phyloP scores from a whole-genome alignment of 2,797 vertebrate genomes.

The Eurystomus glaucurus region DNA sequence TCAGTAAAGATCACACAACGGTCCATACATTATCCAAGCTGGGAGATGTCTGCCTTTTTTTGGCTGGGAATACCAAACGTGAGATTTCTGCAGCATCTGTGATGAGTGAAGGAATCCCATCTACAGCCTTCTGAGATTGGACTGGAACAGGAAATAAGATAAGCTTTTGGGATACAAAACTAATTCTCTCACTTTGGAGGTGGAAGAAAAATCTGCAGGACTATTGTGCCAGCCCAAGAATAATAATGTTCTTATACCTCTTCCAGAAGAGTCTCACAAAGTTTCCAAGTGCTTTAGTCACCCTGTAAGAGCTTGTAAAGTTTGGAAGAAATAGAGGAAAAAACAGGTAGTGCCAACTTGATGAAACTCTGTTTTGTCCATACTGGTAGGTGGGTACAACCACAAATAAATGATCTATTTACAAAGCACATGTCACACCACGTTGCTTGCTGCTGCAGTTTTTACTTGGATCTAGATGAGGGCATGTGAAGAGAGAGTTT shows the following conservation, averaged over 20 bases:
- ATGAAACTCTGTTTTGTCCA: background rate
- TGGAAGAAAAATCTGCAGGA: background rate
- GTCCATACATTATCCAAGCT: background rate
- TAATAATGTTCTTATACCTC: slow-evolving; percentile 2
- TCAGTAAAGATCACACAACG: background rate
- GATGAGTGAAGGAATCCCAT: background rate
- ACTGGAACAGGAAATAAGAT: slow-evolving; percentile 41
- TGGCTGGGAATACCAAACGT: background rate
- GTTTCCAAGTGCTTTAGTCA: slow-evolving; percentile 36
- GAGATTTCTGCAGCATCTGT: background rate
- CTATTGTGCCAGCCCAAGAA: background rate
- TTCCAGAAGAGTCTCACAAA: background rate
- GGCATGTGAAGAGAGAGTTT: background rate
- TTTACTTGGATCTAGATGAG: background rate
- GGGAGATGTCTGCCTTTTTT: background rate
- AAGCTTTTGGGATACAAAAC: slow-evolving; percentile 29
- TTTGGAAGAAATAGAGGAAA: slow-evolving; percentile 20
- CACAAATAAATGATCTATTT: background rate
- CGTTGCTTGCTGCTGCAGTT: fast-evolving
- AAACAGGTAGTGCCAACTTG: background rate
- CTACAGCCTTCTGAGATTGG: background rate
- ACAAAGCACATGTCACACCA: background rate
- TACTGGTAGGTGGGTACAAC: background rate
- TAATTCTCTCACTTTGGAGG: background rate
- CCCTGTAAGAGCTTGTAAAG: slow-evolving; percentile 17